phyloP scores from a whole-genome alignment of 2,888 invertebrate genomes.

The Rosalia funebris region DNA sequence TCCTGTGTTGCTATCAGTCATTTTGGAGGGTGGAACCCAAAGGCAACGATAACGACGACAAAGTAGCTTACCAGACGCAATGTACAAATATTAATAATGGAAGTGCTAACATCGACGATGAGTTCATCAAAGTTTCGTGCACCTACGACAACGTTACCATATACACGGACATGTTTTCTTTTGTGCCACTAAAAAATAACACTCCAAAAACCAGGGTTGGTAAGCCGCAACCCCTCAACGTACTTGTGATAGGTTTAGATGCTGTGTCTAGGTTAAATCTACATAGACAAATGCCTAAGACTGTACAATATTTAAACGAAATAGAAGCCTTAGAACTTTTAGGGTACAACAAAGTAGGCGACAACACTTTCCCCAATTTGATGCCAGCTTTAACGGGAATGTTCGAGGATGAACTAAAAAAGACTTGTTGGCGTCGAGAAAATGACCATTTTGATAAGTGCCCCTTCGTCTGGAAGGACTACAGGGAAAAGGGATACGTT shows the following conservation, averaged over 20 bases:
- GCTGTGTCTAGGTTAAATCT: constrained; percentile 88
- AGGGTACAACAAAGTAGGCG: constrained; percentile 93
- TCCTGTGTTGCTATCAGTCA: constrained; percentile 72
- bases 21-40: constrained; percentile 69
- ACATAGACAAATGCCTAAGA: constrained; percentile 83
- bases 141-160: constrained; percentile 64
- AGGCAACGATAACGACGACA: constrained; percentile 65
- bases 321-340: constrained; percentile 79
- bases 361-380: constrained; percentile 93
- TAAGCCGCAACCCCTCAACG: constrained; percentile 66
- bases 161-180: constrained; percentile 77
- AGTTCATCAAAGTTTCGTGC: constrained; percentile 78
- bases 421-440: constrained; percentile 69
- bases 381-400: constrained; percentile 82
- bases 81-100: constrained; percentile 67
- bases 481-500: constrained; percentile 74
- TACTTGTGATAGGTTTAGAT: constrained; percentile 86
- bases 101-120: constrained; percentile 66
- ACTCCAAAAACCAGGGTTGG: constrained; percentile 14
- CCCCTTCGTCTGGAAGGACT: constrained; percentile 86
- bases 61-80: constrained; percentile 63
- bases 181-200: constrained; percentile 66
- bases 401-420: constrained; percentile 72
- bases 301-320: constrained; percentile 69
- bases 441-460: constrained; percentile 78